Percentiles rank a stretch among this genome's conserved stretches.
These are phyloP conservation scores for Oedothorax gibbosus DNA, from an alignment of 1,140 invertebrate genomes.

Conservation along the genomic window DNA sequence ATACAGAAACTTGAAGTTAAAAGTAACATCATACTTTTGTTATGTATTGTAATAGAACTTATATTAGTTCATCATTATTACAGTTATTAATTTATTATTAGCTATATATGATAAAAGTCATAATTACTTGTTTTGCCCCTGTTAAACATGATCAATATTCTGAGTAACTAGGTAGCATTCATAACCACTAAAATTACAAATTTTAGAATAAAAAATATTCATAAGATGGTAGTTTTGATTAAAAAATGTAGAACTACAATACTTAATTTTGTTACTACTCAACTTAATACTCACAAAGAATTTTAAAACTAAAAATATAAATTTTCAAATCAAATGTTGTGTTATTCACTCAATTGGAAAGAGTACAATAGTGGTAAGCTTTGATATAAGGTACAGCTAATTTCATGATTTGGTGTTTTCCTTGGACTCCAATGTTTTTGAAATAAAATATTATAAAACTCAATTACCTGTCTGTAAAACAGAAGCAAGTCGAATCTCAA, in stretches of 20 bases:
- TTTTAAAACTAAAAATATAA: neutral
- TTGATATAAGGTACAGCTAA: neutral
- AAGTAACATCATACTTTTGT: neutral
- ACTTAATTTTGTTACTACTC: no score
- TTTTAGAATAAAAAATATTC: no score
- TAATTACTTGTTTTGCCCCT: neutral
- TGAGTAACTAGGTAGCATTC: neutral
- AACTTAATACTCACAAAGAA: no score
- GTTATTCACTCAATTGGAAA: neutral
- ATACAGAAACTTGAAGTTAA: neutral
- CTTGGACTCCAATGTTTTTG: neutral
- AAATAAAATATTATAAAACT: neutral
- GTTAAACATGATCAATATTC: neutral
- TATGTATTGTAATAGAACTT: neutral
- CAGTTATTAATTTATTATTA: neutral
- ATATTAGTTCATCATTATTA: no score
- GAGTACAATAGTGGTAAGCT: conserved; percentile 64
- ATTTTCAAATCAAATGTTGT: neutral
- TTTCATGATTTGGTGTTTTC: neutral
- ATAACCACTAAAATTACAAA: no score
- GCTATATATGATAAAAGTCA: neutral
- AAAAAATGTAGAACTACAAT: no score
- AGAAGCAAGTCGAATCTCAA: conserved; percentile 70
- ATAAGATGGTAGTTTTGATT: no score
- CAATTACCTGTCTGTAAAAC: conserved; percentile 57